Evolutionary conservation across 2,888 invertebrate species (phyloP).

Genomic region (Lycocerus yunnanus): DNA sequence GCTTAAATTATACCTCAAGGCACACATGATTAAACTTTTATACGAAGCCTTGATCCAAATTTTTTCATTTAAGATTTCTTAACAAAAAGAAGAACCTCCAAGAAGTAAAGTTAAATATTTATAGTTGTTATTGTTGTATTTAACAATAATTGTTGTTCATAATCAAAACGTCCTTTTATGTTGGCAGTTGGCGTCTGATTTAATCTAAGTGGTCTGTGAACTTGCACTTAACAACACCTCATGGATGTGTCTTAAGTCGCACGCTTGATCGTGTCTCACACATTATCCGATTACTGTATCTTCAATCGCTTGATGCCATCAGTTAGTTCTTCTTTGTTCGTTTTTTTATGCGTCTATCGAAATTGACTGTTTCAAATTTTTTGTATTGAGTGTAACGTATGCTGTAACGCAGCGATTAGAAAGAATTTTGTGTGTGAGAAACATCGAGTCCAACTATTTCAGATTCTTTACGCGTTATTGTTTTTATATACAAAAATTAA

Average conservation of each 20-base stretch:
- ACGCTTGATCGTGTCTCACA: constrained; percentile 38
- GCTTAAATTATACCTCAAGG: neutral
- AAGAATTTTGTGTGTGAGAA: neutral
- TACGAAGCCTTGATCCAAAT: neutral
- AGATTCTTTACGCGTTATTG: neutral
- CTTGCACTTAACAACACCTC: constrained; percentile 21
- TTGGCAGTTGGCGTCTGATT: constrained; percentile 5
- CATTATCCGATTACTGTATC: constrained; percentile 38
- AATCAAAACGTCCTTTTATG: constrained; percentile 7
- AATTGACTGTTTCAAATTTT: constrained; percentile 22
- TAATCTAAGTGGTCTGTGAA: constrained; percentile 24
- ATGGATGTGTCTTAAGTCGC: constrained; percentile 31
- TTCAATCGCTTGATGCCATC: constrained; percentile 32
- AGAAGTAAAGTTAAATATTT: neutral
- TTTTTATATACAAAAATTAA: neutral
- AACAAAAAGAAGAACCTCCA: neutral
- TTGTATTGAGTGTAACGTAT: neutral
- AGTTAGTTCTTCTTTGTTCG: constrained; percentile 22
- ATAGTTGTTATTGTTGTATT: constrained; percentile 6
- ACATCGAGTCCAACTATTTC: neutral
- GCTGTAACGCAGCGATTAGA: neutral
- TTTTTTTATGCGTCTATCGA: constrained; percentile 21
- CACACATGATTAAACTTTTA: neutral
- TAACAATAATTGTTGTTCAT: neutral
- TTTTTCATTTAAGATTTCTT: neutral